Percentiles rank a stretch among this genome's conserved stretches.
phyloP scores from a whole-genome alignment of 1,140 invertebrate species.

The Drosophila lacteicornis region DNA sequence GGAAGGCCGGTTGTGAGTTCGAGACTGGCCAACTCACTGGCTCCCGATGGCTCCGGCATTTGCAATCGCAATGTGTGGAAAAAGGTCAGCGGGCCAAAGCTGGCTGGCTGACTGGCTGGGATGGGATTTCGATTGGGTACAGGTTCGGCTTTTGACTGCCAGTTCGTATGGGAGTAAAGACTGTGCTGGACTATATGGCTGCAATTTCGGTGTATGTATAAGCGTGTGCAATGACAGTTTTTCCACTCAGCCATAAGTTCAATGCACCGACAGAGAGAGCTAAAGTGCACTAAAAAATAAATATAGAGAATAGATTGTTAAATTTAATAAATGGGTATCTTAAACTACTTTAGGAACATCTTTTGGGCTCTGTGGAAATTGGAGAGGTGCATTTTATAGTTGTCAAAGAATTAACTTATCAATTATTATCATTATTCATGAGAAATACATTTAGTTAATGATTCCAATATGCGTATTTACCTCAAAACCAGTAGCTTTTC shows the following conservation, averaged over 20 bases:
- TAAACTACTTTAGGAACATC: too few species aligned
- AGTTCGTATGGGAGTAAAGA: constrained; percentile 16
- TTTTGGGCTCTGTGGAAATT: neutral
- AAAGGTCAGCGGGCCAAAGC: constrained; percentile 69
- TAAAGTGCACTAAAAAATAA: neutral
- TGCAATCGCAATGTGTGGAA: constrained; percentile 57
- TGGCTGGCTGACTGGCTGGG: constrained; percentile 12
- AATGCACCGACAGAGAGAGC: constrained; percentile 44
- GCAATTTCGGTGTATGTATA: constrained; percentile 40
- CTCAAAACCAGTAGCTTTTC: too few species aligned
- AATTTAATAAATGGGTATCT: neutral
- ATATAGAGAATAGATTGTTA: neutral
- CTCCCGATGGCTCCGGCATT: constrained; percentile 47
- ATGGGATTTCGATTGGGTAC: constrained; percentile 32
- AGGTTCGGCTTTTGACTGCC: constrained; percentile 16
- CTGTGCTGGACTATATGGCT: constrained; percentile 29
- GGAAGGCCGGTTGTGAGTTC: constrained; percentile 64
- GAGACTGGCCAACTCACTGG: constrained; percentile 44
- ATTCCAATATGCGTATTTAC: neutral
- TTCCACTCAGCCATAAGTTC: constrained; percentile 50
- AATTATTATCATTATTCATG: too few species aligned
- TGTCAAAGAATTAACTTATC: too few species aligned
- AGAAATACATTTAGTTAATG: too few species aligned
- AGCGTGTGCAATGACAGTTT: constrained; percentile 27
- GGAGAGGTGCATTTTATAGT: too few species aligned